These are phyloP conservation scores for Petaurus breviceps DNA, from an alignment of 2,113 vertebrate species.

Conservation along the genomic window DNA sequence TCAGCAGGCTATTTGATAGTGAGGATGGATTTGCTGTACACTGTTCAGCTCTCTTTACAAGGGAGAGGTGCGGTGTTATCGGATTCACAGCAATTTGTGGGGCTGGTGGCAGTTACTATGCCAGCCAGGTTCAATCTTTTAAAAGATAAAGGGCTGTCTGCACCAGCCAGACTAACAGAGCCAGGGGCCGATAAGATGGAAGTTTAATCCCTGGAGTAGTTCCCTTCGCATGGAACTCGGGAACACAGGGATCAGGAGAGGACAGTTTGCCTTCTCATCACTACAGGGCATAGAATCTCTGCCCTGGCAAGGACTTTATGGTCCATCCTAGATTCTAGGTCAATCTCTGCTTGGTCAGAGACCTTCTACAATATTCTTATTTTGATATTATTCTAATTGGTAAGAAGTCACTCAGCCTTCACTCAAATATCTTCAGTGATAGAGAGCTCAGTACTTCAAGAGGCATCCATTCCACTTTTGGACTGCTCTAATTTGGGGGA, in stretches of 20 bases:
- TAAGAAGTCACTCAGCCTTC: not conserved
- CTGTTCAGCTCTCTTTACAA: not conserved
- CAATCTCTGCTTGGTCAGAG: not conserved
- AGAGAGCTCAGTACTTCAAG: not conserved
- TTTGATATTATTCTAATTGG: not conserved
- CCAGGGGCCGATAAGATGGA: not conserved
- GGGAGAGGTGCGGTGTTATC: not conserved
- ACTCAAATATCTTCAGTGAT: not conserved
- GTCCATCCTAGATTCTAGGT: not conserved
- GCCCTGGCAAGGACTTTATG: not conserved
- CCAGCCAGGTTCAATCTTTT: not conserved
- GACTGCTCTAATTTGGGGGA: not conserved
- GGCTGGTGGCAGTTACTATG: not conserved
- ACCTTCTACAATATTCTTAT: not conserved
- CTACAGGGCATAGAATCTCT: not conserved
- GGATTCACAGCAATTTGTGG: not conserved
- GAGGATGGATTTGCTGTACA: not conserved
- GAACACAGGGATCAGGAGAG: not conserved
- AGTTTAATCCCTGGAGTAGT: not conserved
- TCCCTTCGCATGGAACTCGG: not conserved
- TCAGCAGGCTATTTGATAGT: not conserved
- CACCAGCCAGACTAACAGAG: not conserved
- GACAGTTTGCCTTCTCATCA: not conserved
- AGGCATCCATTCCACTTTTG: not conserved
- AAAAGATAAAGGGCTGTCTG: not conserved